These are phyloP conservation scores for Urosaurus nigricauda DNA, from an alignment of 2,797 vertebrate genomes.

Conservation along the genomic window DNA sequence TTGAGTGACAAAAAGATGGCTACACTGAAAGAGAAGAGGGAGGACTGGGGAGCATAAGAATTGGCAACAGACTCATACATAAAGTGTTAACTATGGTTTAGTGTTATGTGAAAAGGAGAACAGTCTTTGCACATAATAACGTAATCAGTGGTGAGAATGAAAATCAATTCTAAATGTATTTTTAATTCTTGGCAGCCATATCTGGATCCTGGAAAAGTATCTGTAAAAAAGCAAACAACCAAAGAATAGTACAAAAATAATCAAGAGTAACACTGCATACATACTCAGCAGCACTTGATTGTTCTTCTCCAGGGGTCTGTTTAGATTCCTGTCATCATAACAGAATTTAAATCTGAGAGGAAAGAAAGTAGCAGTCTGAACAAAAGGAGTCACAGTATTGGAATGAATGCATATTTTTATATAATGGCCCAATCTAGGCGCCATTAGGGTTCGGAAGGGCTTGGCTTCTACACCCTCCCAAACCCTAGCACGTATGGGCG, in stretches of 20 bases:
- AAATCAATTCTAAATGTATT: not conserved
- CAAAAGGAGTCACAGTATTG: conserved; percentile 57
- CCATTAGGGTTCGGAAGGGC: no score
- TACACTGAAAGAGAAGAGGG: not conserved
- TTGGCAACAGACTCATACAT: no score
- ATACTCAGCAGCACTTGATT: not conserved
- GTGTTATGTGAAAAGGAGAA: not conserved
- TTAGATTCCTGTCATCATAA: conserved; percentile 42
- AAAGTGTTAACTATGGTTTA: not conserved
- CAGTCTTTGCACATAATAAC: not conserved
- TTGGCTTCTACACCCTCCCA: no score
- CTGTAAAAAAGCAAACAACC: not conserved
- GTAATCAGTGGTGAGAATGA: not conserved
- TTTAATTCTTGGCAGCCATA: not conserved
- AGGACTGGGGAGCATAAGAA: not conserved
- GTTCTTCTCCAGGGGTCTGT: not conserved
- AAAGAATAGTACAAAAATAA: not conserved
- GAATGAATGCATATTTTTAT: conserved; percentile 66
- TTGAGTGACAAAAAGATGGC: not conserved
- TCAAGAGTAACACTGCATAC: not conserved
- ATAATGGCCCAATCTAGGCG: no score
- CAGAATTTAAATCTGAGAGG: conserved; percentile 45
- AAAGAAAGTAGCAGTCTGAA: conserved; percentile 48
- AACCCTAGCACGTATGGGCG: no score
- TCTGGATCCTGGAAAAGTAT: not conserved